phyloP scores from a whole-genome alignment of 2,888 invertebrate species.

The Cantharis rustica region DNA sequence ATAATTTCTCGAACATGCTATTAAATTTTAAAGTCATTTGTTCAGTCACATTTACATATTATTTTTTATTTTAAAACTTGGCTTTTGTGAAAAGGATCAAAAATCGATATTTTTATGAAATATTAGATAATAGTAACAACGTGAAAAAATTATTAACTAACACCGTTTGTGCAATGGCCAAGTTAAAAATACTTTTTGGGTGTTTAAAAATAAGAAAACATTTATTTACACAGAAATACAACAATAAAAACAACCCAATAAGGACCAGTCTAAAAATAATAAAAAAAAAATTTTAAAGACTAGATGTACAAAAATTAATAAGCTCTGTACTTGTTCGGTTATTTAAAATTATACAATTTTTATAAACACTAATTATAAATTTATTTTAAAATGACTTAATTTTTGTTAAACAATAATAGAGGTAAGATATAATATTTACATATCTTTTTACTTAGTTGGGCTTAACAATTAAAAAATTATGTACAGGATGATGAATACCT shows the following conservation, averaged over 20 bases:
- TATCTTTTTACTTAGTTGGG: neutral
- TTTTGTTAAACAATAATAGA: too few relatives aligned
- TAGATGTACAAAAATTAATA: neutral
- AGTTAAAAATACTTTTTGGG: neutral
- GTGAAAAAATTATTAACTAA: too few relatives aligned
- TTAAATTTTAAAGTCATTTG: too few relatives aligned
- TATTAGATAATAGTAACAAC: too few relatives aligned
- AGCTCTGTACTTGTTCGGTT: neutral
- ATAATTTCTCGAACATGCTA: too few relatives aligned
- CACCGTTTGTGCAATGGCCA: too few relatives aligned
- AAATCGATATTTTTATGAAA: too few relatives aligned
- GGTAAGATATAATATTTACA: too few relatives aligned
- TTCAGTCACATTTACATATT: too few relatives aligned
- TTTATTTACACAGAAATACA: neutral
- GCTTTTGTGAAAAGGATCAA: too few relatives aligned
- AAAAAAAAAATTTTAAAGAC: neutral
- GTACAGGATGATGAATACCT: neutral
- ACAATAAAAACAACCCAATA: neutral
- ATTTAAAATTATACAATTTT: neutral
- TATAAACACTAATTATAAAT: neutral
- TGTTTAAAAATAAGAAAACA: neutral
- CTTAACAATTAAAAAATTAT: neutral
- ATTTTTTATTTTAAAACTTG: too few relatives aligned
- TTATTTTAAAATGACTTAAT: neutral
- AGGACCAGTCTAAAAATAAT: neutral